Evolutionary conservation across 2,888 invertebrate species (phyloP).

Genomic region (Meandrusa payeni): DNA sequence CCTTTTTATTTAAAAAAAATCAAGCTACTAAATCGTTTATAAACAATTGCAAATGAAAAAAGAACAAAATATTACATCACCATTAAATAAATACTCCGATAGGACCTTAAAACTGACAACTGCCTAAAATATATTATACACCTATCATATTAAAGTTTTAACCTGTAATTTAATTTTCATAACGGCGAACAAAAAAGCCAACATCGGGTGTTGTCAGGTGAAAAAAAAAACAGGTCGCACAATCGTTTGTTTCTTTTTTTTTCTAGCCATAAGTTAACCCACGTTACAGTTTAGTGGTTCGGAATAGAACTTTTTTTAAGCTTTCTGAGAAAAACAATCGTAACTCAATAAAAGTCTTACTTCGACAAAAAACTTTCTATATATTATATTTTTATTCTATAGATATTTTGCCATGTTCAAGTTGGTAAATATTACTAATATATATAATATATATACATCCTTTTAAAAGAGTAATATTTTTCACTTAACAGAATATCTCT

Average conservation of each 20-base stretch:
- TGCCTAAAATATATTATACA: slow-evolving; percentile 69
- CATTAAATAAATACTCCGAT: slow-evolving; percentile 38
- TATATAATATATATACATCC: too few relatives aligned
- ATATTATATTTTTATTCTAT: too few relatives aligned
- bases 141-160: slow-evolving; percentile 79
- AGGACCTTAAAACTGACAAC: slow-evolving; percentile 58
- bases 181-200: slow-evolving; percentile 64
- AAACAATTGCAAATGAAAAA: too few relatives aligned
- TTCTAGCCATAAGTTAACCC: slow-evolving; percentile 46
- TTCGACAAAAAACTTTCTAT: too few relatives aligned
- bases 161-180: slow-evolving; percentile 79
- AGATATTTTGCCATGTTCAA: too few relatives aligned
- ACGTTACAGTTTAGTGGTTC: slow-evolving; percentile 55
- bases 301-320: slow-evolving; percentile 60
- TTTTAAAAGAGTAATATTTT: too few relatives aligned
- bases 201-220: slow-evolving; percentile 68
- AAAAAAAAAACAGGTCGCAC: slow-evolving; percentile 65
- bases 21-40: too few relatives aligned
- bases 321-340: slow-evolving; percentile 58
- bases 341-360: slow-evolving; percentile 47
- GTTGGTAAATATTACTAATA: too few relatives aligned
- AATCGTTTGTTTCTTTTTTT: slow-evolving; percentile 66
- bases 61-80: neutral
- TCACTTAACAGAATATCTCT: too few relatives aligned
- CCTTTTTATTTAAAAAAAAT: too few relatives aligned